A percentile compares a stretch with the other conserved stretches of the same genome.
Conservation (phyloP, 2,113 vertebrate species). For the Pteropus alecto region DNA sequence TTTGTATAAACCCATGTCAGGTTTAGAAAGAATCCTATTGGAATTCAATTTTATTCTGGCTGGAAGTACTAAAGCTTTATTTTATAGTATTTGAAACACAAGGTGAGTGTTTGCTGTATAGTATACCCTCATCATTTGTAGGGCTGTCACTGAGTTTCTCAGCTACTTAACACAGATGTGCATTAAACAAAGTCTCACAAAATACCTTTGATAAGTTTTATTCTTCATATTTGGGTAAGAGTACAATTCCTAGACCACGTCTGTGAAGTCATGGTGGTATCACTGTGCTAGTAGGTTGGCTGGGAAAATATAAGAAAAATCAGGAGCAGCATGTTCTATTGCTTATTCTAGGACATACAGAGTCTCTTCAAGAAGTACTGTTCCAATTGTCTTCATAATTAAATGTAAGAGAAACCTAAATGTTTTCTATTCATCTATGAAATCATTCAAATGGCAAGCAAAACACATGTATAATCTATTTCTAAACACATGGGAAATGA, state of each 20-base stretch:
- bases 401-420: constrained; percentile 1
- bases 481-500: constrained; percentile 4
- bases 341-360: constrained; percentile 63
- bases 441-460: not conserved
- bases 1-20: not conserved
- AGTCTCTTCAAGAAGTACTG: constrained; percentile 64
- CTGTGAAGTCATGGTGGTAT: constrained; percentile 43
- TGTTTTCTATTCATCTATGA: not conserved
- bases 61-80: not conserved
- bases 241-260: constrained; percentile 72
- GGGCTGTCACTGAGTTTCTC: not conserved
- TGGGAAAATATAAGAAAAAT: constrained; percentile 73
- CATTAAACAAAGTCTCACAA: constrained; percentile 26
- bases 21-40: not conserved
- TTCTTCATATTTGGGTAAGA: constrained; percentile 66
- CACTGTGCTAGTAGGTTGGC: not conserved
- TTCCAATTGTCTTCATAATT: constrained; percentile 51
- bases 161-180: not conserved
- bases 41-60: constrained; percentile 2
- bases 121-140: not conserved
- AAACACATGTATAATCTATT: not conserved
- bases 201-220: constrained; percentile 70
- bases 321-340: constrained; percentile 35
- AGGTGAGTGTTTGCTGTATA: not conserved
- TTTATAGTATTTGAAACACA: not conserved